Base-by-base conservation (phyloP, 2,888 invertebrate genomes). In the Amphimallon solstitiale region DNA sequence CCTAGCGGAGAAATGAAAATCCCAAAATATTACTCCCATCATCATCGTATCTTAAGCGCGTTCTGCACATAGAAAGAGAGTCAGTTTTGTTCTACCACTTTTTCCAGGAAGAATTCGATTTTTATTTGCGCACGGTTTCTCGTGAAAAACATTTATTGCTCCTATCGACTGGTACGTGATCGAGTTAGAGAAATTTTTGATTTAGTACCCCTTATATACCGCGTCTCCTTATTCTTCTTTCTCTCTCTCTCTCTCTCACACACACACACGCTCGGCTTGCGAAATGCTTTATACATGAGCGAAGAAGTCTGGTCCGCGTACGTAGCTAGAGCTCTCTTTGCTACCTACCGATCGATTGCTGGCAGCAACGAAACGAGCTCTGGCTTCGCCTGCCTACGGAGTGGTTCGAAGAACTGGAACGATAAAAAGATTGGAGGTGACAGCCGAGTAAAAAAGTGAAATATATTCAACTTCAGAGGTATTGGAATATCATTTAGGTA, bases 371-470 rank as follows among this genome's bases (percentile, higher is more conserved):
- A 56, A 56, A 56, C 40, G 54, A 54, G 54, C 56, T 54, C 12
- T 12, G 19, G n/a, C 14, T 40, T 12, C 17, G 19, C 40, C 40
- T 23, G 7, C 40, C 40, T 23, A 2, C 4, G 52, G 15, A 56
- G 56, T 56, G 56, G 56, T 56, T 56, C 40, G 40, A 56, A 56
- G 56, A 56, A 56, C 40, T 21, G 43, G 23, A 17, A 21, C 56
- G 56, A 56, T 56, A 43, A 56, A 56, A 43, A 56, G 56, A 56
- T 56, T 56, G 56, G 56, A 56, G 43, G 56, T 56, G 56, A 43
- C 56, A 56, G 56, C 40, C 40, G 56, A 40, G 56, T 56, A 56
- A 56, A 43, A 29, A 56, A 43, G 43, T 56, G 56, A 56, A 56
- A 56, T 56, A 56, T 56, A 23, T 56, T 21, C 56, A 14, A 29